Evolutionary conservation across 2,888 invertebrate genomes (phyloP).

Genomic region (Reticulitermes lucifugus): DNA sequence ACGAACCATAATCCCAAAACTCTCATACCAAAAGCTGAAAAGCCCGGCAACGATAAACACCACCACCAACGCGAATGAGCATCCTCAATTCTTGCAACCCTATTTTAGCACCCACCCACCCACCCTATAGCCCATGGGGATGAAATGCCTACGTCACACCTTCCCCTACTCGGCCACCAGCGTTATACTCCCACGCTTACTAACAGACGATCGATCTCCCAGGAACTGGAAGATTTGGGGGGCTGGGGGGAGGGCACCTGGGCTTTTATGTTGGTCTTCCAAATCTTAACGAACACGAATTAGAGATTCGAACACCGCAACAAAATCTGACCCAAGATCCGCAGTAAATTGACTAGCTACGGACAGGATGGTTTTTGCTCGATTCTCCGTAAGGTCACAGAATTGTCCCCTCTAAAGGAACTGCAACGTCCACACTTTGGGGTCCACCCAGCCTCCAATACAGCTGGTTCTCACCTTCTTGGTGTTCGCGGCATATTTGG

Average conservation of each 20-base stretch:
- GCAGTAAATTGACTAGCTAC: no score
- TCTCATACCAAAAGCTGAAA: background rate
- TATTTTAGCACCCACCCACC: background rate
- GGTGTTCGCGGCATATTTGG: no score
- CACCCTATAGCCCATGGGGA: background rate
- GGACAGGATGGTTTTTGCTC: no score
- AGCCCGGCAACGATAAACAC: background rate
- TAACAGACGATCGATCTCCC: slow-evolving; percentile 28
- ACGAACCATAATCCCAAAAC: background rate
- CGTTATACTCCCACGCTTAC: slow-evolving; percentile 29
- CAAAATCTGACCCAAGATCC: no score
- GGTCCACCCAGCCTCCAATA: no score
- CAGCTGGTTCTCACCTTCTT: no score
- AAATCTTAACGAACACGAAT: background rate
- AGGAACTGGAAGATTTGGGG: slow-evolving; percentile 26
- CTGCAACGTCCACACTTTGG: no score
- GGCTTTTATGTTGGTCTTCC: background rate
- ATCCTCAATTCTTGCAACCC: background rate
- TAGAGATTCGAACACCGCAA: background rate
- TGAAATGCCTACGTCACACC: slow-evolving; percentile 9
- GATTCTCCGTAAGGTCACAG: no score
- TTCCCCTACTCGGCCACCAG: background rate
- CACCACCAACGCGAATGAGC: slow-evolving; percentile 11
- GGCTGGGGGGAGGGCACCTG: background rate
- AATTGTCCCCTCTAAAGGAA: no score